Conservation (phyloP, 2,888 invertebrate species). For the Aleiodes testaceus region DNA sequence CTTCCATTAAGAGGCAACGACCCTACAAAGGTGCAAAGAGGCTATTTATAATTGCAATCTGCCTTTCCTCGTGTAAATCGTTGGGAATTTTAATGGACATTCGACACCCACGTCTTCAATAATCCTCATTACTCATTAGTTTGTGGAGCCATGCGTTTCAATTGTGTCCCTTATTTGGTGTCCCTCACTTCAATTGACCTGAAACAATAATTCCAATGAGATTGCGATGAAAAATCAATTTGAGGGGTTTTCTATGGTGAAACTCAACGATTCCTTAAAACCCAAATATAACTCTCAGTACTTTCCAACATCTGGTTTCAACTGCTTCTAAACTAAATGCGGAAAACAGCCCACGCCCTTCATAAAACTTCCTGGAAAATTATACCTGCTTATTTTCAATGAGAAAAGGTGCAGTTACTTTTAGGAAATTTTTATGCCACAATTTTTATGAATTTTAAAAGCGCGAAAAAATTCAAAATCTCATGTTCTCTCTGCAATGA, state of each 20-base stretch:
- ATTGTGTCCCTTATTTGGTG: slow-evolving; percentile 29
- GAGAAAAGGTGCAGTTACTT: background rate
- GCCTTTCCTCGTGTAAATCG: too few relatives aligned
- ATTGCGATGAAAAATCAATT: too few relatives aligned
- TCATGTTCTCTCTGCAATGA: slow-evolving; percentile 41
- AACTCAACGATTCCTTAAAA: too few relatives aligned
- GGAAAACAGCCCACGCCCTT: slow-evolving; percentile 4
- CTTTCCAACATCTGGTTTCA: slow-evolving; percentile 31
- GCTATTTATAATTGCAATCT: background rate
- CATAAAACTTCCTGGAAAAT: slow-evolving; percentile 48
- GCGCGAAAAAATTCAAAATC: slow-evolving; percentile 14
- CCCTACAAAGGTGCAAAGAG: slow-evolving; percentile 7
- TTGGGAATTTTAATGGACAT: background rate
- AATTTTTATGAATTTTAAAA: too few relatives aligned
- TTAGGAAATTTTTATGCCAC: too few relatives aligned
- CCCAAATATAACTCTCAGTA: background rate
- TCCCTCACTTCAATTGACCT: slow-evolving; percentile 41
- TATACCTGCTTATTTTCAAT: slow-evolving; percentile 44
- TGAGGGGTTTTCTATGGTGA: background rate
- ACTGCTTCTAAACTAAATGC: background rate
- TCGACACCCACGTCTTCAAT: slow-evolving; percentile 13
- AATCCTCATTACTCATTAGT: slow-evolving; percentile 36
- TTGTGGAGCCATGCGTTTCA: slow-evolving; percentile 39
- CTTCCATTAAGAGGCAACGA: slow-evolving; percentile 18
- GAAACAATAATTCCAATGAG: slow-evolving; percentile 5